Conservation (phyloP, 1,140 invertebrate genomes). For the Thaumatotibia leucotreta region DNA sequence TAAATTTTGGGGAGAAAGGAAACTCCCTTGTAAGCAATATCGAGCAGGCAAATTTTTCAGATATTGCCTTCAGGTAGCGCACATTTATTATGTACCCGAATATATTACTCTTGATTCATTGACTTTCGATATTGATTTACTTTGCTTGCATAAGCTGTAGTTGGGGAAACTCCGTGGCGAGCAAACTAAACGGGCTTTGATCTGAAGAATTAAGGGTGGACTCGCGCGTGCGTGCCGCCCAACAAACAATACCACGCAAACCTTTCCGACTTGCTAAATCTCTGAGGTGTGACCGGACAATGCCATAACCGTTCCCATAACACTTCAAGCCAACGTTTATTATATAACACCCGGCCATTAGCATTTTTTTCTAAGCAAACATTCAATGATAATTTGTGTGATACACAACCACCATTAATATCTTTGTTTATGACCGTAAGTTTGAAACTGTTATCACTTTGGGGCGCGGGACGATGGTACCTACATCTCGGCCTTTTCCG, state of each 20-base stretch:
- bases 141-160: slow-evolving; percentile 73
- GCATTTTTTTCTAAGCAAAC: slow-evolving; percentile 8
- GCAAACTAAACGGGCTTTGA: slow-evolving; percentile 54
- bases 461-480: slow-evolving; percentile 46
- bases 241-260: slow-evolving; percentile 17
- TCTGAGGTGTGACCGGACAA: slow-evolving; percentile 7
- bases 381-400: slow-evolving; percentile 1
- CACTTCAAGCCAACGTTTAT: slow-evolving; percentile 7
- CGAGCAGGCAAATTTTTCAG: slow-evolving; percentile 76
- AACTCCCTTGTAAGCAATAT: slow-evolving; percentile 76
- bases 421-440: slow-evolving; percentile 57
- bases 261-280: slow-evolving; percentile 14
- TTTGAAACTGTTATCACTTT: slow-evolving; percentile 68
- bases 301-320: not conserved
- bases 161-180: slow-evolving; percentile 51
- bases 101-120: slow-evolving; percentile 77
- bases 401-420: slow-evolving; percentile 36
- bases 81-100: slow-evolving; percentile 77
- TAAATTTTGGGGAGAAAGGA: slow-evolving; percentile 76
- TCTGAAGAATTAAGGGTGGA: slow-evolving; percentile 54
- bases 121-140: slow-evolving; percentile 76
- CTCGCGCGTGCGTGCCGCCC: slow-evolving; percentile 41
- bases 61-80: slow-evolving; percentile 76
- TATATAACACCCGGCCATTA: not conserved
- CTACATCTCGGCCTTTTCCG: slow-evolving; percentile 56